phyloP scores from a whole-genome alignment of 1,140 invertebrate genomes.

The Popillia japonica region DNA sequence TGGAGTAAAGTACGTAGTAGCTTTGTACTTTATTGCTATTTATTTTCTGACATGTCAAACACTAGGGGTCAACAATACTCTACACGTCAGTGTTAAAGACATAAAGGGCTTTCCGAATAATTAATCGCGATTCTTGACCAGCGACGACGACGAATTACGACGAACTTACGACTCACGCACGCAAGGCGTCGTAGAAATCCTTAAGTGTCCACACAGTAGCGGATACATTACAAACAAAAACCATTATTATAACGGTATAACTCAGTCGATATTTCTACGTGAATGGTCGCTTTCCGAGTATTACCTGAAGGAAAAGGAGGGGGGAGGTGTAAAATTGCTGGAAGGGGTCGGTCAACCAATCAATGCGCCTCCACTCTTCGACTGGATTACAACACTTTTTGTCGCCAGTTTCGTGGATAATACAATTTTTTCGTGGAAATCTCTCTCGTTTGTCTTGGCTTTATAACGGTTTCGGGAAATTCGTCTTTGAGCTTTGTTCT shows the following conservation, averaged over 20 bases:
- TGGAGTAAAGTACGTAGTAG: no score
- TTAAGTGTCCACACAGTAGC: neutral
- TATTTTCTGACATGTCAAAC: neutral
- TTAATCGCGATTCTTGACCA: neutral
- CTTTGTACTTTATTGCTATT: neutral
- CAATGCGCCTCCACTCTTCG: constrained; percentile 33
- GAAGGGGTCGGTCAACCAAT: constrained; percentile 36
- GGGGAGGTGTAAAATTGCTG: constrained; percentile 7
- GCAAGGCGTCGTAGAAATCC: neutral
- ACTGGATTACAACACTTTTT: constrained; percentile 3
- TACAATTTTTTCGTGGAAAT: neutral
- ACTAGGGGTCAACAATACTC: neutral
- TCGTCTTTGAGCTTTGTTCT: neutral
- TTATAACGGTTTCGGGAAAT: neutral
- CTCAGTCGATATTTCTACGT: constrained; percentile 35
- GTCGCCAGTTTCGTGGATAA: neutral
- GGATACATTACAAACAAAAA: constrained; percentile 25
- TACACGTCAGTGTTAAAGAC: neutral
- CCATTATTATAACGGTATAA: constrained; percentile 19
- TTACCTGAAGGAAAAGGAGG: neutral
- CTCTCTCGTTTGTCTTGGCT: neutral
- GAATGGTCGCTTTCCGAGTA: constrained; percentile 18
- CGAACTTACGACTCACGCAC: neutral
- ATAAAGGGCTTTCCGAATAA: neutral
- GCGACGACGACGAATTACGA: neutral